Base-by-base conservation (phyloP, 1,140 invertebrate genomes). In the Caenorhabditis remanei region DNA sequence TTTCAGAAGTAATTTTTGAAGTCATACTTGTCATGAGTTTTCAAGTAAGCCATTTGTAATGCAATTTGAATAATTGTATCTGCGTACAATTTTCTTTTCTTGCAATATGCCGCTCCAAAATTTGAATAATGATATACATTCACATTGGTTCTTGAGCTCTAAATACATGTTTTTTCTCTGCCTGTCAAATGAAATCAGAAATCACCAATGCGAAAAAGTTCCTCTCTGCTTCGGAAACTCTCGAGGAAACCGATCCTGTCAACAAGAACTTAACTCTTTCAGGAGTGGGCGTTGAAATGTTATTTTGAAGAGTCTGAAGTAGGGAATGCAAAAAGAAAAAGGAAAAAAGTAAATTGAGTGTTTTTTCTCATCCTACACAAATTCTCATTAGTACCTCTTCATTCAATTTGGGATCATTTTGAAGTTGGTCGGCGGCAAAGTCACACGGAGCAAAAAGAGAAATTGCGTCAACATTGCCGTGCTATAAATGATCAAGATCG, bases 1-100 rank as follows among this genome's bases (percentile, higher is more conserved):
- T 53, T 16, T 55, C 55, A 41, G 48, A 32, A 32, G 32, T 63
- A 21, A 63, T 24, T n/a, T 79, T 83, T 1, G 19, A 8, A 82
- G 58, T 58, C 82, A 65, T 84, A 88, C 87, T 67, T 88, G 63
- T 85, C 50, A 56, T 89, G 88, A n/a, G 63, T 85, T 46, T 84
- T 88, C 14, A 48, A 53, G 41, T 79, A 89, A 11, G 88, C 87
- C 56, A 89, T 55, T 67, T 89, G 88, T 24, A 89, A 56, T 21
- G 87, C 84, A 41, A 89, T 86, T 50, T 89, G 88, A 4, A 89
- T 55, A 53, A 89, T 67, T 40, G 88, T 89, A 65, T 89, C 88
- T 0, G 85, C 84, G 50, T 89, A 89, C 21, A 89, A 55, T 40
- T 86, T 88, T 53, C n/a, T 75, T 24, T 63, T 32, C 24, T 84